Evolutionary conservation across 2,113 vertebrate species (phyloP).

Genomic region (Ammodytes marinus): DNA sequence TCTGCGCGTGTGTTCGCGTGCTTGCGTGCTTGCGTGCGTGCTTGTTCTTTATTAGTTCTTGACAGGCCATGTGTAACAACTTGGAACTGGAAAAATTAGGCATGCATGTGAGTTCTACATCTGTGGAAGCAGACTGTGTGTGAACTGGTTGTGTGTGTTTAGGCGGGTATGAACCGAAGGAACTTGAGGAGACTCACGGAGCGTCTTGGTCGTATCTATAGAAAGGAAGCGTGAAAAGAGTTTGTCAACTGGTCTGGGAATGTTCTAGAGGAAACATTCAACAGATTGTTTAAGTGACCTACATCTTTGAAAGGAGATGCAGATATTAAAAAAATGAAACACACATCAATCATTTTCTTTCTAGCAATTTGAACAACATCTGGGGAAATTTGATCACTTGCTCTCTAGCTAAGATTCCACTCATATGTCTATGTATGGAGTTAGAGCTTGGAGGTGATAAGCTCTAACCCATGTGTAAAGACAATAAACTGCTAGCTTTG

Average conservation of each 20-base stretch:
- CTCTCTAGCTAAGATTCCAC: not conserved
- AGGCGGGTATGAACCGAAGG: constrained; percentile 12
- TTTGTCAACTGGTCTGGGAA: constrained; percentile 60
- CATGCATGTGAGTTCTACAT: constrained; percentile 33
- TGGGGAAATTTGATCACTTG: not conserved
- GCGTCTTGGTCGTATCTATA: constrained; percentile 42
- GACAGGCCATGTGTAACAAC: constrained; percentile 14
- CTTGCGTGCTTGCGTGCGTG: not conserved
- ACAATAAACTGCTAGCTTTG: not conserved
- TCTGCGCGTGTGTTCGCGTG: not conserved
- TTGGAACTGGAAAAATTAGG: not conserved
- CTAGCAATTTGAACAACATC: not conserved
- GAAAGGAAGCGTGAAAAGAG: constrained; percentile 37
- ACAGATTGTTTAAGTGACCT: constrained; percentile 12
- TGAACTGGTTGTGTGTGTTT: not conserved
- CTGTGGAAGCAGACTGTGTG: not conserved
- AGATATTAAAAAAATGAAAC: not conserved
- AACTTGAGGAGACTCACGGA: constrained; percentile 27
- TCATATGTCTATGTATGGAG: not conserved
- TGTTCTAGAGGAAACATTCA: constrained; percentile 16
- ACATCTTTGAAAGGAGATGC: not conserved
- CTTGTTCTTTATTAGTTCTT: constrained; percentile 40
- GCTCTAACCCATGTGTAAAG: not conserved
- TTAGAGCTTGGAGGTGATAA: not conserved
- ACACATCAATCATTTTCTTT: too few relatives aligned